phyloP scores from a whole-genome alignment of 2,113 vertebrate genomes.

The Pygoscelis antarcticus region DNA sequence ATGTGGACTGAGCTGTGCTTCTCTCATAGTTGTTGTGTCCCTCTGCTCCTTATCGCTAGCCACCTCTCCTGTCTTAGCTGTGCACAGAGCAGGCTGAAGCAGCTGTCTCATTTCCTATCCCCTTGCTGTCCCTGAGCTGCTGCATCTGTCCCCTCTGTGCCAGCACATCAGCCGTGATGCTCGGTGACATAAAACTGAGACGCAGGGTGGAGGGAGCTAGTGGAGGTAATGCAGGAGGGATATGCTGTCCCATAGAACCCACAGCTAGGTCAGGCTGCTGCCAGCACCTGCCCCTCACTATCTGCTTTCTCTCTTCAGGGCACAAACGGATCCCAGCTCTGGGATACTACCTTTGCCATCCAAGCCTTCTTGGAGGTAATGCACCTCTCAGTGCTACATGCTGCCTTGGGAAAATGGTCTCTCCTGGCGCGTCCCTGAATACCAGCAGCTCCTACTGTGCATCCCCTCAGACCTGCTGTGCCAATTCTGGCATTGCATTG shows the following conservation, averaged over 20 bases:
- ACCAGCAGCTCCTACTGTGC: background rate
- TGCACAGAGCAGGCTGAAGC: background rate
- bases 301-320: slow-evolving; percentile 75
- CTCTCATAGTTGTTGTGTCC: background rate
- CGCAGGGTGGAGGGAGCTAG: background rate
- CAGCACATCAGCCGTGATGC: rapidly evolving
- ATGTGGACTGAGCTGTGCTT: background rate
- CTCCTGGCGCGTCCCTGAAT: rapidly evolving
- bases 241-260: background rate
- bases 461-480: background rate
- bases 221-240: background rate
- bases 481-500: background rate
- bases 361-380: slow-evolving; percentile 93
- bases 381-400: background rate
- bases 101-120: background rate
- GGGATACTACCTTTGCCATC: slow-evolving; percentile 93
- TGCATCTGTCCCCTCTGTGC: background rate
- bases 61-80: background rate
- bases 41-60: background rate
- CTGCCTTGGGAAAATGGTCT: background rate
- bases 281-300: background rate
- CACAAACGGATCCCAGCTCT: slow-evolving; percentile 95
- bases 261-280: background rate
- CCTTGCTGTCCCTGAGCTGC: background rate
- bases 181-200: background rate